Base-by-base conservation (phyloP, 2,888 invertebrate species). In the Dicyrtomina minuta region DNA sequence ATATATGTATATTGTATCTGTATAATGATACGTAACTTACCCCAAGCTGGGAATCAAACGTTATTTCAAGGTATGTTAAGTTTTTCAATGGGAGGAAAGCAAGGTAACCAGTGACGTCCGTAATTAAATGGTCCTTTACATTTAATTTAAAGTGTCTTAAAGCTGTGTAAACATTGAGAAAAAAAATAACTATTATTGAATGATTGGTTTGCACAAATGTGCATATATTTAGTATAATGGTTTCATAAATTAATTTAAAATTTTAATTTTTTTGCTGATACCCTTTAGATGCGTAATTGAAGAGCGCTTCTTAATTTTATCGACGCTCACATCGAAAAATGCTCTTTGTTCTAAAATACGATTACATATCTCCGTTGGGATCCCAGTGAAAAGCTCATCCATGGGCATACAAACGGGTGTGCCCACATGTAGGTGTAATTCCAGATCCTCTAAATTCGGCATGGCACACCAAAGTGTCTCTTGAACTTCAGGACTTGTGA, bases 81-180 rank as follows among this genome's bases (percentile, higher is more conserved):
- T 72, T 68, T 8, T 49, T 62, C 62, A 75, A 53, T 20, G 66
- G 65, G n/a, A 68, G 61, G 20, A 76, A 70, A 1, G 75, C 73
- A 24, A 72, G 70, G 27, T 74, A 75, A n/a, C 74, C 76, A 2
- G 75, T 71, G 10, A 76, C 65, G 59, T 76, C 75, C 4, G 76
- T 76, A 22, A 76, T 70, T 4, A 55, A 22, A 66, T 66, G 66
- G 15, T 56, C 66, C 26, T 43, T 55, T 15, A 66, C 13, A 44
- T 56, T 43, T 44, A 66, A 26, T 44, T 56, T 66, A 2, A 66
- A 26, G 24, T 26, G 17, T 44, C 24, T 41, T 44, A 66, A 24
- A n/a, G 41, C 66, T 66, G 20, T n/a, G n/a, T n/a, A n/a, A n/a
- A n/a, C n/a, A n/a, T n/a, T n/a, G n/a, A n/a, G n/a, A n/a, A n/a